Evolutionary conservation across 2,113 vertebrate species (phyloP).

Genomic region (Gymnocephalus cernua): DNA sequence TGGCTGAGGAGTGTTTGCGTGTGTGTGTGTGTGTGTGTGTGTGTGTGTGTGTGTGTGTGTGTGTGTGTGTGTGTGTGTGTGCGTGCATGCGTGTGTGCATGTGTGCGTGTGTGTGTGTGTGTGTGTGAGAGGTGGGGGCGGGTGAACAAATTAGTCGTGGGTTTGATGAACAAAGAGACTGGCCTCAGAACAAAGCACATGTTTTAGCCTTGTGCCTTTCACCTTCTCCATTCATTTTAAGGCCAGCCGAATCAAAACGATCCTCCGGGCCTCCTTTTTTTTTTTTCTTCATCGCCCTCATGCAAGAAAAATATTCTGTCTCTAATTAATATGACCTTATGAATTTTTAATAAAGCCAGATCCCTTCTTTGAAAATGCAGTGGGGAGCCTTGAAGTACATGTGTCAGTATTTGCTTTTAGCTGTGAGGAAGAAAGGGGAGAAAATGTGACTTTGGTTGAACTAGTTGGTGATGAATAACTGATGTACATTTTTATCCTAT

Average conservation of each 20-base stretch:
- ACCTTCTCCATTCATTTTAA: constrained; percentile 81
- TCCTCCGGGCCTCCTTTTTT: constrained; percentile 75
- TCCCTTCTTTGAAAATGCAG: constrained; percentile 77
- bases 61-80: constrained; percentile 12
- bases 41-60: constrained; percentile 32
- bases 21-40: constrained; percentile 32
- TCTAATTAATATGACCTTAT: constrained; percentile 86
- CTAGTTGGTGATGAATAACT: constrained; percentile 81
- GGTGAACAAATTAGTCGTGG: constrained; percentile 79
- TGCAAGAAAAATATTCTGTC: constrained; percentile 80
- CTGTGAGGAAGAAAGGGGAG: constrained; percentile 59
- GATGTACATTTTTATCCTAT: constrained; percentile 85
- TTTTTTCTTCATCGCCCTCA: constrained; percentile 81
- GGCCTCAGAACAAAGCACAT: constrained; percentile 79
- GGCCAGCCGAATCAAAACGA: constrained; percentile 78
- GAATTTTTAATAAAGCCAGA: constrained; percentile 82
- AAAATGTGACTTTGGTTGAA: constrained; percentile 74
- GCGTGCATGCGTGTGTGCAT: too few relatives aligned
- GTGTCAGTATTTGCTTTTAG: constrained; percentile 85
- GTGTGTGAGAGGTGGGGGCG: constrained; percentile 42
- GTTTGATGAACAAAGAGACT: constrained; percentile 83
- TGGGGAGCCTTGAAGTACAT: constrained; percentile 82
- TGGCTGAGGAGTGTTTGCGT: constrained; percentile 42
- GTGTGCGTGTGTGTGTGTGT: neutral
- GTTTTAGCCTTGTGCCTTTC: constrained; percentile 81